Evolutionary conservation across 92 coral and sea anemone genomes (phyloP).

Genomic region (Blastomussa wellsi): DNA sequence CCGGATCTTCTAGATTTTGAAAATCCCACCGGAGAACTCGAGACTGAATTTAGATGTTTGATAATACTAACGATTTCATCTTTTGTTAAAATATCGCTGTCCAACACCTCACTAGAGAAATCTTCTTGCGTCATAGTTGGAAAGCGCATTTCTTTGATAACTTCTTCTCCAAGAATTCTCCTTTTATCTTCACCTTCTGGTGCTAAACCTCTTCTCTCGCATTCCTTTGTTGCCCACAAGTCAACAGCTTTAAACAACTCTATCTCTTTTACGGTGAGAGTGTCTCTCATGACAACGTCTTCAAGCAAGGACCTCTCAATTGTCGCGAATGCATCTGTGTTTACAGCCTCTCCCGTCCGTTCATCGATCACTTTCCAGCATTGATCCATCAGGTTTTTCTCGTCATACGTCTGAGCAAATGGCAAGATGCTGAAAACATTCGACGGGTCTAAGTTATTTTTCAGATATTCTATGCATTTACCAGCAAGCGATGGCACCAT

Average conservation of each 20-base stretch:
- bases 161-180: conserved; percentile 8
- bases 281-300: background rate
- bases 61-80: background rate
- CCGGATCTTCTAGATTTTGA: background rate
- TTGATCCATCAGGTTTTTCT: conserved; percentile 49
- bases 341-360: conserved; percentile 54
- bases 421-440: conserved; percentile 61
- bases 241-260: conserved; percentile 57
- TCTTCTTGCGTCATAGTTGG: background rate
- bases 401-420: conserved; percentile 52
- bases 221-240: conserved; percentile 59
- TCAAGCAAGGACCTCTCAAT: conserved; percentile 34
- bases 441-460: conserved; percentile 55
- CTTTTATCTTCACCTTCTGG: background rate
- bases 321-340: conserved; percentile 45
- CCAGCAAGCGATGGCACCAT: conserved; percentile 64
- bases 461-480: conserved; percentile 54
- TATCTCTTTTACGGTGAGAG: conserved; percentile 39
- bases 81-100: background rate
- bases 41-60: background rate
- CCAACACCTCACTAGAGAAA: background rate
- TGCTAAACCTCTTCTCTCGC: conserved; percentile 39
- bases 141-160: conserved; percentile 5
- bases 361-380: conserved; percentile 69
- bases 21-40: background rate